These are phyloP conservation scores for Epiblema foenella DNA, from an alignment of 2,888 invertebrate genomes.

Conservation along the genomic window DNA sequence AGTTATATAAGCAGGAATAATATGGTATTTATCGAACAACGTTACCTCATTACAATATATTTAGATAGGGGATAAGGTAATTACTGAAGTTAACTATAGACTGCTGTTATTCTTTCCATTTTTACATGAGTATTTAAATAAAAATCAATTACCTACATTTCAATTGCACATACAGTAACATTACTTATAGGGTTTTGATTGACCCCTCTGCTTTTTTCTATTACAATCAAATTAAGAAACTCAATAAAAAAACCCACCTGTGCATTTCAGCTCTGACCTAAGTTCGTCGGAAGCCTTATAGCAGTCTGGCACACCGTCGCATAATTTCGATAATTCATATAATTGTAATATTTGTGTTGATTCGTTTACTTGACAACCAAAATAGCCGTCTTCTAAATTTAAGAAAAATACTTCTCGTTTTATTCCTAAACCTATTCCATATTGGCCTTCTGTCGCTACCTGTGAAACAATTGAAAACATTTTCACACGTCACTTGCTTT, in stretches of 20 bases:
- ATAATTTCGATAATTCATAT: conserved; percentile 97
- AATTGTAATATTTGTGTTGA: conserved; percentile 97
- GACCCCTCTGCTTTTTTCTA: not conserved
- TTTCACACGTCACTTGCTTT: conserved; percentile 31
- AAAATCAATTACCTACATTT: not conserved
- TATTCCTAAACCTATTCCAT: conserved; percentile 92
- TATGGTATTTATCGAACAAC: not conserved
- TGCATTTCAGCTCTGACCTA: conserved; percentile 95
- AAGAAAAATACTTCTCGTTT: conserved; percentile 97
- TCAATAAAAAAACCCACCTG: conserved; percentile 87
- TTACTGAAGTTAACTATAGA: too few species aligned
- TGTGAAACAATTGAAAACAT: conserved; percentile 65
- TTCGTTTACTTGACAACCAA: conserved; percentile 98
- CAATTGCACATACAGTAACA: not conserved
- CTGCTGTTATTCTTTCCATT: too few species aligned
- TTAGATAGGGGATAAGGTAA: too few species aligned
- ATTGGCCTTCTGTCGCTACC: conserved; percentile 91
- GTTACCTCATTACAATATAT: not conserved
- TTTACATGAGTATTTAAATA: too few species aligned
- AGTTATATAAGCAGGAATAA: conserved; percentile 41
- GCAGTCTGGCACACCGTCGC: conserved; percentile 95
- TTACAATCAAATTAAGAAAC: not conserved
- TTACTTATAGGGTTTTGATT: not conserved
- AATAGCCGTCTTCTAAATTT: conserved; percentile 98
- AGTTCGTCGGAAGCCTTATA: conserved; percentile 97